Evolutionary conservation across 64 coral and sea anemone species (phyloP), one percentile per base, ranked within the genome.

Genomic region (Stylophora pistillata): DNA sequence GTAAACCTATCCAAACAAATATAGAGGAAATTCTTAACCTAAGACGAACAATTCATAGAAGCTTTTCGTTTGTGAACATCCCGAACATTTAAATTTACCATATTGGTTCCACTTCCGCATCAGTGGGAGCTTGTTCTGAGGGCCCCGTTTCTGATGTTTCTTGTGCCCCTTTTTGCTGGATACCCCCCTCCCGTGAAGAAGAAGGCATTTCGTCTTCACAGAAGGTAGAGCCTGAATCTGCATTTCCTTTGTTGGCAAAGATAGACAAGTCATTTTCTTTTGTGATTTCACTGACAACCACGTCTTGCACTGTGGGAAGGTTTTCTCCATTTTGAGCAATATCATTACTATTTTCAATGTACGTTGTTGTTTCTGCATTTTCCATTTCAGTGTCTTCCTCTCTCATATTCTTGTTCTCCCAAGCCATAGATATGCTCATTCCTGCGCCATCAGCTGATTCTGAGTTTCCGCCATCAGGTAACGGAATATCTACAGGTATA

Each of bases 371-470:
- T 69, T 84, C 80, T 27, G 17, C n/a, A 27, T 76, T 76, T 20
- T 0, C 37, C 80, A 84, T 84, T 68, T 84, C 80, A 84, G 11
- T 33, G n/a, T 84, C 62, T 69, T 84, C 61, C 30, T 1, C 7
- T 69, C 2, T 23, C 12, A 21, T 17, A 53, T 20, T 25, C 3
- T 52, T 62, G 29, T 84, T 69, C 28, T 20, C 12, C 27, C 29
- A 37, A 29, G 7, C 33, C 58, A 83, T 25, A 4, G 60, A 62
- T 47, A 34, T 33, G 16, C 26, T 69, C 14, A 30, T 82, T 41
- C 30, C 28, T 68, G 64, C 64, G 26, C 64, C 23, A 68, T 26
- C 26, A 21, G 26, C 21, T 63, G 58, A 64, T 34, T 82, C 27
- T 23, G 18, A 16, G 41, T 23, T 18, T 21, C 13, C 4, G 59